Base-by-base conservation (phyloP, 2,888 invertebrate species). In the Metallyticus violacea region DNA sequence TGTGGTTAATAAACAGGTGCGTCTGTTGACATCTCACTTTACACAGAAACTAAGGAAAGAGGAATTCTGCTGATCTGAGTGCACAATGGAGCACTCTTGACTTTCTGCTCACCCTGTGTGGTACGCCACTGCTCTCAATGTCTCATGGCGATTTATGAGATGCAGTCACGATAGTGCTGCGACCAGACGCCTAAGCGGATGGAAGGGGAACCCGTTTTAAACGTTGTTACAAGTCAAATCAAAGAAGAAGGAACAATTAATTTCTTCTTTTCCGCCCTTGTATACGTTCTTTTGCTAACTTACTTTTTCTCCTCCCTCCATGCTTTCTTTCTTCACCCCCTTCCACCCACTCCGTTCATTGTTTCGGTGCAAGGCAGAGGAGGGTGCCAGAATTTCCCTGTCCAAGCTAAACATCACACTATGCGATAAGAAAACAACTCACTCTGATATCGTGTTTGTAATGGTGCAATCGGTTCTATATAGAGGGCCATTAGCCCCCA, bases 331-430 rank as follows among this genome's bases (percentile, higher is more conserved):
- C 78, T 80, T 85, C 28, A 26, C 40, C 40, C 40, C 22, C 22
- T 22, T 62, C 22, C 40, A 15, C 40, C 76, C 85, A 85, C 79
- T 27, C 86, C 76, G 62, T 86, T 84, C 86, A 86, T 84, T 86
- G 86, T 86, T 83, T 86, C 80, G 82, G 86, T 82, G 26, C 81
- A 29, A 82, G 86, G 78, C 86, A 79, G 84, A 77, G 86, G 29
- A 86, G 84, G 86, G 86, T 84, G 79, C 84, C 81, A 79, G 86
- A 26, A 28, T 29, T 25, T 26, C 76, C 29, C 28, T 76, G 77
- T 77, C 82, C 6, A 7, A 40, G n/a, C 30, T 7, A 26, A 26
- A 25, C 79, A 25, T 29, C 30, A 77, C 29, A 62, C 40, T 62
- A 62, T 62, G 15, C 40, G 40, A 62, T 62, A 62, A 62, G 40